Evolutionary conservation across 30 jellyfish, hydroid and myxozoan genomes (phyloP).

Genomic region (Hydra vulgaris): DNA sequence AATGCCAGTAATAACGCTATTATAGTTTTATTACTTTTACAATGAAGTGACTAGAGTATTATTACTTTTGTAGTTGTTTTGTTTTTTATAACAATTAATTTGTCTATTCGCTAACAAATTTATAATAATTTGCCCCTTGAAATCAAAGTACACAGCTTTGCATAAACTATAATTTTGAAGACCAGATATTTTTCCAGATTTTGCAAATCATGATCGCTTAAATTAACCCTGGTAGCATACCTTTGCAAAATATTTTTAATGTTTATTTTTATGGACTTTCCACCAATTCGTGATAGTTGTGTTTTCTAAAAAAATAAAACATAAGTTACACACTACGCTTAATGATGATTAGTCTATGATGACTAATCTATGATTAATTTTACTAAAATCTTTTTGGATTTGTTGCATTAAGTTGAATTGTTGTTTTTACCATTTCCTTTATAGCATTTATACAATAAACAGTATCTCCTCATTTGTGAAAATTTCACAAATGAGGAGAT

Average conservation of each 20-base stretch:
- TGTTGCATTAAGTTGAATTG: neutral
- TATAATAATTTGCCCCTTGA: neutral
- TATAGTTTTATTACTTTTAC: neutral
- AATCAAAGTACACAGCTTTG: neutral
- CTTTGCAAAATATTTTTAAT: constrained; percentile 8
- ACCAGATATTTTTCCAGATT: neutral
- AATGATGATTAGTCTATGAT: neutral
- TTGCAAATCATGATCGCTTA: neutral
- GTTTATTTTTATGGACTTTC: constrained; percentile 7
- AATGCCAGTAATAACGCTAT: neutral
- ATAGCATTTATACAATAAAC: neutral
- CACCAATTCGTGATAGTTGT: constrained; percentile 6
- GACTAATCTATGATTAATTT: neutral
- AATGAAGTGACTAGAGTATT: neutral
- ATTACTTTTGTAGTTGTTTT: neutral
- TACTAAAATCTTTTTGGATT: neutral
- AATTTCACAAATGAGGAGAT: neutral
- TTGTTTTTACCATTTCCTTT: neutral
- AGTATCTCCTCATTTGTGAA: neutral
- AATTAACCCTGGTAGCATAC: neutral
- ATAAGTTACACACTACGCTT: neutral
- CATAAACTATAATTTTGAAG: neutral
- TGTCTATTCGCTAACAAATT: neutral
- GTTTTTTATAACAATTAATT: neutral
- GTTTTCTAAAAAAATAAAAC: constrained; percentile 9